Evolutionary conservation across 2,888 invertebrate species (phyloP), one percentile per base, ranked within the genome.

Genomic region (Leptinotarsa peninsularis): DNA sequence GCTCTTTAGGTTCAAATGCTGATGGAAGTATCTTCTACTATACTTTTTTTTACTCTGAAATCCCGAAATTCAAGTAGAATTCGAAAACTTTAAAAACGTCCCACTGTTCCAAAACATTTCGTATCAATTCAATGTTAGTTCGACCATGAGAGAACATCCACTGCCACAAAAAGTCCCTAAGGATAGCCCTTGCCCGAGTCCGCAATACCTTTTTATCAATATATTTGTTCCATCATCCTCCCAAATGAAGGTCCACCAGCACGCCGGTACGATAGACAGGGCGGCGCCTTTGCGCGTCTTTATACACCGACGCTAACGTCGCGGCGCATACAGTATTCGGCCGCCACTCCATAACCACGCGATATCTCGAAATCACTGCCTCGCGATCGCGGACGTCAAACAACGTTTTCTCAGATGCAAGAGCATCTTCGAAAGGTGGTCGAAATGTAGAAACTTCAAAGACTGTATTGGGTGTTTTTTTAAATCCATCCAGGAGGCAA

Each of bases 281-380:
- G 82, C 83, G 80, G 89, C 89, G 80, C 89, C 87, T 85, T 88
- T 88, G 72, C 78, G 72, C 72, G 68, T 74, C 74, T 76, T 76
- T 74, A 79, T 79, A 79, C 83, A 72, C 88, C 89, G 79, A 89
- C 89, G 79, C 77, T 66, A 74, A 49, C 86, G 83, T 83, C 84
- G 83, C 81, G 83, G 83, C 85, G 84, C 85, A 85, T 85, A 85
- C 82, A 83, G 83, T 80, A 79, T 80, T 77, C 81, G 84, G 80
- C 82, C 84, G 82, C 85, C 90, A 79, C 90, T 89, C 72, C 90
- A 88, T 77, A 88, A 85, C 74, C 89, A 85, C 68, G 90, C 87
- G 80, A 33, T 18, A n/a, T 43, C 27, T 63, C 13, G 21, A 56
- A 70, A 54, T 49, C 70, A 49, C 70, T 69, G 33, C 50, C 2